Conservation (phyloP, 1,140 invertebrate genomes). For the Pseudomyrmex sp. region DNA sequence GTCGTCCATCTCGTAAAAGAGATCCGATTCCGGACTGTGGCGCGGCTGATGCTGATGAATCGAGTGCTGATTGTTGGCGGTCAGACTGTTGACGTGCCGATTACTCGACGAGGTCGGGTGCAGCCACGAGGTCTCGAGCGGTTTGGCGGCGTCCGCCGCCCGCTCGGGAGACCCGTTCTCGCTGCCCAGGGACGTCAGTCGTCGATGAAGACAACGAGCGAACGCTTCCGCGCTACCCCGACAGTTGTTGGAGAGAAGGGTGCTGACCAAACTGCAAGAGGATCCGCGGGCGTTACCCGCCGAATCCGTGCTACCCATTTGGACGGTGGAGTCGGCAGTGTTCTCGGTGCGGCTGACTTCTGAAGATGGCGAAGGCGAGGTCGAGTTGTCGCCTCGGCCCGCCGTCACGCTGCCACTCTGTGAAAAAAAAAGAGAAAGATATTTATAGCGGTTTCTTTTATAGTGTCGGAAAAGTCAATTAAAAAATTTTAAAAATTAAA, state of each 20-base stretch:
- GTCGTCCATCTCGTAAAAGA: slow-evolving; percentile 86
- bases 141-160: slow-evolving; percentile 55
- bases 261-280: slow-evolving; percentile 85
- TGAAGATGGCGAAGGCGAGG: slow-evolving; percentile 57
- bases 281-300: slow-evolving; percentile 72
- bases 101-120: slow-evolving; percentile 63
- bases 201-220: slow-evolving; percentile 90
- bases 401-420: slow-evolving; percentile 60
- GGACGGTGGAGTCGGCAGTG: slow-evolving; percentile 39
- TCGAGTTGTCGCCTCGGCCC: slow-evolving; percentile 65
- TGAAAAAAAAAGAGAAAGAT: slow-evolving; percentile 9
- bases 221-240: slow-evolving; percentile 92
- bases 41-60: slow-evolving; percentile 82
- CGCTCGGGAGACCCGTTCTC: slow-evolving; percentile 74
- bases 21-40: slow-evolving; percentile 83
- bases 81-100: slow-evolving; percentile 70
- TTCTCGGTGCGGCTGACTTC: slow-evolving; percentile 61
- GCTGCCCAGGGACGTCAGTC: slow-evolving; percentile 89
- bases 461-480: too few species aligned
- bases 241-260: slow-evolving; percentile 89
- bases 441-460: too few species aligned
- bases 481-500: too few species aligned
- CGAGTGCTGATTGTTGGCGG: slow-evolving; percentile 69
- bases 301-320: slow-evolving; percentile 78
- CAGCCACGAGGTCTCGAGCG: slow-evolving; percentile 77